These are phyloP conservation scores for Megathymus violae DNA, from an alignment of 1,140 invertebrate species.

Conservation along the genomic window DNA sequence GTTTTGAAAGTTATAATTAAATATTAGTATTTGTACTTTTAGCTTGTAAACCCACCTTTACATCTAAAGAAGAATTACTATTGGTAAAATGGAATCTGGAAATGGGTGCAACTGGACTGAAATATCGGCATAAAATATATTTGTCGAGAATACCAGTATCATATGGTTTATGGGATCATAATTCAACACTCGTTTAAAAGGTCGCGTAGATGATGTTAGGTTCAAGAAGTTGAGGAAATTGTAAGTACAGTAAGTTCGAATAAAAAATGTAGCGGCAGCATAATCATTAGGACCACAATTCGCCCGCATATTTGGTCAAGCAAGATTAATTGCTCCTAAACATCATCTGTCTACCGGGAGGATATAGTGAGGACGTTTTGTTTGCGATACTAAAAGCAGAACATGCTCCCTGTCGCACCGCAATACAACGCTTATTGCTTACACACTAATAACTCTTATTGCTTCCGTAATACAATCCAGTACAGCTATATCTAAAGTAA, in stretches of 20 bases:
- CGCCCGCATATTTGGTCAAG: constrained; percentile 73
- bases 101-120: no score
- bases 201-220: constrained; percentile 9
- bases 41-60: no score
- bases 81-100: no score
- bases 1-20: no score
- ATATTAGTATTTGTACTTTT: no score
- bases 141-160: no score
- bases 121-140: no score
- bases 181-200: background rate
- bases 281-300: constrained; percentile 62
- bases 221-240: constrained; percentile 17
- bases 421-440: constrained; percentile 13
- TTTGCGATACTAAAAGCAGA: constrained; percentile 59
- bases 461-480: constrained; percentile 10
- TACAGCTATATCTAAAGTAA: constrained; percentile 9
- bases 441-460: constrained; percentile 7
- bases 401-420: constrained; percentile 48
- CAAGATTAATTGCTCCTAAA: constrained; percentile 72
- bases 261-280: constrained; percentile 40
- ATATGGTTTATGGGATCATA: no score
- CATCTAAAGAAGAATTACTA: background rate
- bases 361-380: constrained; percentile 63
- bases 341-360: constrained; percentile 68
- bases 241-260: constrained; percentile 1